Evolutionary conservation across 1,140 invertebrate genomes (phyloP), one percentile per base, ranked within the genome.

Genomic region (Chlorops oryzae): DNA sequence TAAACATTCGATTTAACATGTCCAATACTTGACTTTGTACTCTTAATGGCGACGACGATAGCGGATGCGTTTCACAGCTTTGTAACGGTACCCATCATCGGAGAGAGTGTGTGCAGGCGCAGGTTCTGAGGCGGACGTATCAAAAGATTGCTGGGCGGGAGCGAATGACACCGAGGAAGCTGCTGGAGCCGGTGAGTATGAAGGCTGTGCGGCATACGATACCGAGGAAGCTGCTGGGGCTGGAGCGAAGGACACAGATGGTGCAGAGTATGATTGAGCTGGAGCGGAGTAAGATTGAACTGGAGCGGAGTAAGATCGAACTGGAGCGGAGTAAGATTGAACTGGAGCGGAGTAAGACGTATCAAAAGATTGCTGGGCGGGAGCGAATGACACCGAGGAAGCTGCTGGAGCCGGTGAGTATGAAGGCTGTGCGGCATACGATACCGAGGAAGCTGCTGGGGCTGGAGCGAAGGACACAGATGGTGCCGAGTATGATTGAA

Each of bases 71-170:
- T 43, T 43, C 5, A 50, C 49, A 27, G 49, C 12, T 27, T 37
- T 50, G 40, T 50, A 50, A 24, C 49, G 49, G 32, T 50, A 50
- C 15, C 49, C 49, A 44, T 50, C 49, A 27, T 42, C 23, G 17
- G 25, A 27, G 18, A 50, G 27, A 18, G 49, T 32, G 35, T 43
- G 27, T 20, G 49, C 17, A 7, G 48, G 27, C 15, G 49, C 17
- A 7, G 48, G 23, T 1, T 3, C 23, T 7, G 48, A 28, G 13
- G 15, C 39, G 7, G 49, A 35, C 12, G 41, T 41, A n/a, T 43
- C 27, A 10, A n/a, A 9, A 7, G 38, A 9, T 12, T 12, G 7
- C 17, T 40, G 12, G 38, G 18, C 12, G 20, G 21, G 22, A 17
- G 37, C 38, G n/a, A 41, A 49, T n/a, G n/a, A n/a, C n/a, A n/a